A percentile compares a stretch with the other conserved stretches of the same genome.
Evolutionary conservation across 2,113 vertebrate genomes (phyloP).

Genomic region (Pionites leucogaster): DNA sequence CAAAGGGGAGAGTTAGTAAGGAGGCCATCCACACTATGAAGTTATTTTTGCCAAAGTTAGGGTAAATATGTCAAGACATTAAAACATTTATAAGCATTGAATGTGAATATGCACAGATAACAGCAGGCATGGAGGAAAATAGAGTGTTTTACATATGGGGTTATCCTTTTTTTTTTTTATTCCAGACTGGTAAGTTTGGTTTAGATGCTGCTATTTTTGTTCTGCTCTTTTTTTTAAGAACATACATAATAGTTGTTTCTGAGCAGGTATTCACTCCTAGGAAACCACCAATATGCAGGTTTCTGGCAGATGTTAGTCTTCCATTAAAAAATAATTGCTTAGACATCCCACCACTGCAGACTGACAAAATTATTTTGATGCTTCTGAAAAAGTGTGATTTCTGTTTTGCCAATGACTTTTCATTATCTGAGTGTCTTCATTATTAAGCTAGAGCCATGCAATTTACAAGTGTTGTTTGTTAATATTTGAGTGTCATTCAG

Average conservation of each 20-base stretch:
- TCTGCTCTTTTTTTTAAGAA: not conserved
- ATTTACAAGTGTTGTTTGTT: constrained; percentile 13
- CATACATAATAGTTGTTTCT: not conserved
- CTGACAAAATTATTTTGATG: not conserved
- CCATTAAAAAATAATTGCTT: not conserved
- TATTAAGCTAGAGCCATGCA: not conserved
- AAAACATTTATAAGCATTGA: not conserved
- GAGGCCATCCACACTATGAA: not conserved
- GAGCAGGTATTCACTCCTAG: not conserved
- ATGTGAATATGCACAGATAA: not conserved
- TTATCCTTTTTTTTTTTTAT: not conserved
- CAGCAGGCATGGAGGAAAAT: not conserved
- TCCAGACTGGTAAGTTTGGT: not conserved
- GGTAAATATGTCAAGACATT: not conserved
- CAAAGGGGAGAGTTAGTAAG: not conserved
- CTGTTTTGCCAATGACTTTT: not conserved
- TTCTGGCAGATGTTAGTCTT: not conserved
- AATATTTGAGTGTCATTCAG: not conserved
- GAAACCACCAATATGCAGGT: not conserved
- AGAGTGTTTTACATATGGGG: not conserved
- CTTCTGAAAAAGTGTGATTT: not conserved
- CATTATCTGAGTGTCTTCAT: not conserved
- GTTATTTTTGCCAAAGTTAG: not conserved
- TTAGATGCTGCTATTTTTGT: not conserved
- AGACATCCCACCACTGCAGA: not conserved